Evolutionary conservation across 2,888 invertebrate genomes (phyloP), one percentile per base, ranked within the genome.

Genomic region (Phasia obesa): DNA sequence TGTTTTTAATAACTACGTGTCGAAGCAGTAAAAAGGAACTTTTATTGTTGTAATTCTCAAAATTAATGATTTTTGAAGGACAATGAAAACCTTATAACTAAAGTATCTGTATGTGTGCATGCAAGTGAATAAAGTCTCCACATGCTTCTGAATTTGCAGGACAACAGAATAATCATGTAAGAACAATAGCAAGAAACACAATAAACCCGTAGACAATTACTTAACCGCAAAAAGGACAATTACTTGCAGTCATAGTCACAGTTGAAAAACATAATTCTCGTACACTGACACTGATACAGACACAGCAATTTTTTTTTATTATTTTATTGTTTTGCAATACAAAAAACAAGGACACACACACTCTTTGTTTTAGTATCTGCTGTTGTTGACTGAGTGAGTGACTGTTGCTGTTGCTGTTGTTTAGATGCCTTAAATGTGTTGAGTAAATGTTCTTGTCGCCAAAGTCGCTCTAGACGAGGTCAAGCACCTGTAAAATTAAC

Each of bases 221-320:
- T 82, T 78, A 78, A 82, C 82, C 82, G 51, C 82, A 82, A 74
- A 78, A 69, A 77, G 69, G 65, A 71, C 76, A 77, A 77, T 71
- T 64, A 49, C 27, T 64, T 42, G 23, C 6, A 49, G 65, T 67
- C 42, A 59, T 47, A 75, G 42, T 6, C 17, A 31, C 59, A 76
- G 17, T n/a, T 31, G 2, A 21, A 49, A 25, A 38, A 38, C 60
- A 49, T 2, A 31, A 44, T 13, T 17, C 17, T 25, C n/a, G n/a
- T n/a, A 17, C 25, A 44, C 25, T 2, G 11, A 44, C 25, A 42
- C 17, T 38, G 25, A 38, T 47, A 21, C 51, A 44, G 19, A 6
- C 2, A 38, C 23, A 44, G 42, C 27, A 1, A n/a, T 42, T 4
- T 42, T 49, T n/a, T 44, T 53, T 51, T 59, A 35, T 42, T 42